phyloP scores from a whole-genome alignment of 2,797 vertebrate genomes.

The Babyrousa celebensis region DNA sequence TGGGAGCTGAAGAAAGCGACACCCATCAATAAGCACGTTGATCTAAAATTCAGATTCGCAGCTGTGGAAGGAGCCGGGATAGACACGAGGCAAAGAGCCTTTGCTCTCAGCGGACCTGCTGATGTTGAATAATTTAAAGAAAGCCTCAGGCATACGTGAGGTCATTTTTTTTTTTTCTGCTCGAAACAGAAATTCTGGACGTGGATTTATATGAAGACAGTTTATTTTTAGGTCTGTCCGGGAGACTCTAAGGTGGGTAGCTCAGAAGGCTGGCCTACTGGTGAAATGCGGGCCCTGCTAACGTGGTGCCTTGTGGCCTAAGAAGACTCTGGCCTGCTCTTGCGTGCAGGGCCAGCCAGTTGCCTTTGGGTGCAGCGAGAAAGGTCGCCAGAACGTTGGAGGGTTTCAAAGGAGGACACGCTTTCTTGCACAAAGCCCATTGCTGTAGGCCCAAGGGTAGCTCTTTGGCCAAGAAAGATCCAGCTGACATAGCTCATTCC shows the following conservation, averaged over 20 bases:
- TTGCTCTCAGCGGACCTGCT: neutral
- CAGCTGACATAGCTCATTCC: neutral
- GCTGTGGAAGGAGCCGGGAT: fast-evolving
- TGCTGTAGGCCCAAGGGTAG: neutral
- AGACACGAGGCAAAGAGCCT: neutral
- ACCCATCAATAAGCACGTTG: fast-evolving
- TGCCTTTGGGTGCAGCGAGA: neutral
- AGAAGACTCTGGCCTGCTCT: neutral
- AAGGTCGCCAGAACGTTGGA: neutral
- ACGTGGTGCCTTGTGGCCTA: neutral
- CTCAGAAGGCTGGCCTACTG: neutral
- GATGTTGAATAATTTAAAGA: constrained; percentile 19
- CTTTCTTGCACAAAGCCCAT: neutral
- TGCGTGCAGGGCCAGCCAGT: neutral
- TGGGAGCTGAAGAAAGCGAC: neutral
- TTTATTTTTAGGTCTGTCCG: constrained; percentile 41
- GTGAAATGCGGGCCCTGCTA: fast-evolving
- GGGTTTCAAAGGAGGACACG: neutral
- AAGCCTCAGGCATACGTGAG: constrained; percentile 10
- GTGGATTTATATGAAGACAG: constrained; percentile 9
- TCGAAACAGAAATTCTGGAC: constrained; percentile 56
- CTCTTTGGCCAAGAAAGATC: neutral
- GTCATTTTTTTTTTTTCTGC: constrained; percentile 10
- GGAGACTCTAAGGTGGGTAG: neutral
- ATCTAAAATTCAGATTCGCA: fast-evolving